Evolutionary conservation across 2,888 invertebrate species (phyloP).

Genomic region (Julus scanicus): DNA sequence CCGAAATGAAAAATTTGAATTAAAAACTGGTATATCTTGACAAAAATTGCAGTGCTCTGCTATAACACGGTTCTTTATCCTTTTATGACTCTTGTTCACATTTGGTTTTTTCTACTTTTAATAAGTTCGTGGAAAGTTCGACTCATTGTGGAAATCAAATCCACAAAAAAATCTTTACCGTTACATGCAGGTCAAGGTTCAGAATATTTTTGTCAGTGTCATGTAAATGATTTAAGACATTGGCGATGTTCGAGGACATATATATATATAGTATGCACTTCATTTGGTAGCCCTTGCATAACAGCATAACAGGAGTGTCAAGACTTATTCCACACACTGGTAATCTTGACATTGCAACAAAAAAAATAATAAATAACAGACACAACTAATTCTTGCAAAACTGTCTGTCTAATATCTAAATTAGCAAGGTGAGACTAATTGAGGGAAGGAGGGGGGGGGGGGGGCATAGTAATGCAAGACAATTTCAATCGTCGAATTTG

Average conservation of each 20-base stretch:
- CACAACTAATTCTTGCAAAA: not conserved
- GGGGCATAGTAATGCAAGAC: no score
- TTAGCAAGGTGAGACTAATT: not conserved
- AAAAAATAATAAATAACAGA: no score
- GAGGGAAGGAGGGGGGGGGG: no score
- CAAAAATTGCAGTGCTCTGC: not conserved
- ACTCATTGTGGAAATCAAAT: not conserved
- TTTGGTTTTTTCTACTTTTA: not conserved
- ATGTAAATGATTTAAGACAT: not conserved
- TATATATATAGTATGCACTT: no score
- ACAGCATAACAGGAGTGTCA: no score
- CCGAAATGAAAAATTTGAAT: conserved; percentile 23
- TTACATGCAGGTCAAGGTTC: not conserved
- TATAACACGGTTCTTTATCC: conserved; percentile 25
- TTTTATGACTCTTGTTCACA: not conserved
- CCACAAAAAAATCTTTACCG: no score
- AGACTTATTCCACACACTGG: no score
- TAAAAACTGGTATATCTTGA: conserved; percentile 34
- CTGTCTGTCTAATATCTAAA: not conserved
- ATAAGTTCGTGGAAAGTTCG: not conserved
- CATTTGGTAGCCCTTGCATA: no score
- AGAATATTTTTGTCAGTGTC: not conserved
- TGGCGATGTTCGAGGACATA: no score
- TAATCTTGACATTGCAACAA: no score
- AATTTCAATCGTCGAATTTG: not conserved